Evolutionary conservation across 2,797 vertebrate species (phyloP).

Genomic region (Amniataba percoides): DNA sequence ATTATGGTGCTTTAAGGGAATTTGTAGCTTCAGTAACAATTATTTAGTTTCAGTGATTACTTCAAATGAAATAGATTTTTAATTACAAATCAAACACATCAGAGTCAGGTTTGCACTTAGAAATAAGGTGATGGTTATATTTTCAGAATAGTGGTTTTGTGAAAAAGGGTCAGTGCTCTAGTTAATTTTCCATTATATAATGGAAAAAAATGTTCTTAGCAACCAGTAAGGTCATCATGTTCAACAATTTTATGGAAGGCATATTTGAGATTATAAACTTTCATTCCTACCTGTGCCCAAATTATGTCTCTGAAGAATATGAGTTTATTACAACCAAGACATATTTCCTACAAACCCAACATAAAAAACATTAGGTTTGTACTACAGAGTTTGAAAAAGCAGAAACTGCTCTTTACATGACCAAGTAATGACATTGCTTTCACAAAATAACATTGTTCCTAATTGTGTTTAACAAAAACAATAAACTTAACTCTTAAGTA

Average conservation of each 20-base stretch:
- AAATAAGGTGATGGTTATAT: not conserved
- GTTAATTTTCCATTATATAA: constrained; percentile 1
- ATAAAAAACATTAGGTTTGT: not conserved
- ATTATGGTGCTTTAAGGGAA: not conserved
- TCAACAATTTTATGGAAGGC: not conserved
- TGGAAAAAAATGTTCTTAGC: not conserved
- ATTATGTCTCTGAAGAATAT: no score
- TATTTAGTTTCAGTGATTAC: not conserved
- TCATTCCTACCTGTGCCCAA: no score
- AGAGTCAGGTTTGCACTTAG: not conserved
- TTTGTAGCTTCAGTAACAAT: not conserved
- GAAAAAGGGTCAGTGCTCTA: not conserved
- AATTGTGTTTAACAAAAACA: not conserved
- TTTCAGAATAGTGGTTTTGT: not conserved
- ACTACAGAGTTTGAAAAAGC: not conserved
- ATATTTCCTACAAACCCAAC: not conserved
- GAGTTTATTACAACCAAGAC: not conserved
- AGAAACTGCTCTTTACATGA: not conserved
- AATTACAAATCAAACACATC: not conserved
- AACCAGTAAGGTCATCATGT: not conserved
- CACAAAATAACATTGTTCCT: not conserved
- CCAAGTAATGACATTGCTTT: no score
- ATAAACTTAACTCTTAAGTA: not conserved
- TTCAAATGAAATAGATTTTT: not conserved
- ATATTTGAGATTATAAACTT: not conserved